Base-by-base conservation (phyloP, 2,797 vertebrate species). In the Pithecia hirsuta region DNA sequence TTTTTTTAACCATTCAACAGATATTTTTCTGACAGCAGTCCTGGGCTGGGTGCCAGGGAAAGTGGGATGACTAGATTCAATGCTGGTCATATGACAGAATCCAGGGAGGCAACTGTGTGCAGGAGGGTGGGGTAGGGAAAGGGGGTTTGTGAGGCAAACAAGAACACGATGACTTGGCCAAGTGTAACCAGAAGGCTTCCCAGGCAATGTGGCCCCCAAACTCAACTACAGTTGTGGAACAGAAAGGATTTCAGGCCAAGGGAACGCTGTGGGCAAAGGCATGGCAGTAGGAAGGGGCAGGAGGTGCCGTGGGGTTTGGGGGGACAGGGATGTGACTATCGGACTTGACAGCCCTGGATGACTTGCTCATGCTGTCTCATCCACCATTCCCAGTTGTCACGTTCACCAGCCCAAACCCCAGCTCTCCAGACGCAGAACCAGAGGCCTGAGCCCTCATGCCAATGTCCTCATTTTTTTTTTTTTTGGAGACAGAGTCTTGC, bases 61-160 rank as follows among this genome's bases (percentile, higher is more conserved):
- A 14, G 30, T 2, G 44, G 55, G 39, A 20, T 14, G 72, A 26
- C 26, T 6, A 20, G 61, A 76, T 64, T 17, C 13, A 4, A 7
- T 3, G 14, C 41, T 30, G 28, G 88, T 55, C 41, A 24, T 5
- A 1, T 1, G 46, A 59, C 52, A 24, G 89, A 79, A 24, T 3
- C 75, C 4, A 3, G 0, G 11, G 59, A 84, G 61, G 46, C 20
- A 26, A 19, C 24, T 0, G 0, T 4, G n/a, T 9, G 44, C 0
- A 64, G 24, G 33, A 11, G 41, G 79, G 24, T 5, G 20, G 39
- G 36, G 24, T 4, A 13, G 28, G 20, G 28, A 22, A 19, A 83
- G 26, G 59, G 20, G 11, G 36, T 11, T 6, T 50, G 15, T 0
- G 19, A 30, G 79, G 67, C 19, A 5, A 57, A 2, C 8, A 2